Base-by-base conservation (phyloP, 2,888 invertebrate genomes). In the Branchipolynoe longqiensis region DNA sequence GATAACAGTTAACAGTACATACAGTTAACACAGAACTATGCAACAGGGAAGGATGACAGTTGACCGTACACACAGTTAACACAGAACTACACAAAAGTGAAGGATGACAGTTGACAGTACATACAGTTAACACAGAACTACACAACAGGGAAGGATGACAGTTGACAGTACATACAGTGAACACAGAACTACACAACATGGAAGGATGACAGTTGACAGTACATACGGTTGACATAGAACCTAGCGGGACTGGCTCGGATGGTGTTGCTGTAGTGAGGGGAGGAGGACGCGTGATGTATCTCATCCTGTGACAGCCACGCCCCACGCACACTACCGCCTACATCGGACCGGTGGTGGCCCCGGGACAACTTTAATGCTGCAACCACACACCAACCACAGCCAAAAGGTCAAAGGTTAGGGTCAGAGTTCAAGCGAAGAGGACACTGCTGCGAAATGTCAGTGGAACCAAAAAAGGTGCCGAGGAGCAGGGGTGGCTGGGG, bases 211-310 rank as follows among this genome's bases (percentile, higher is more conserved):
- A 22, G 38, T n/a, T 18, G 69, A 69, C 69, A 54, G 78, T 78
- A 78, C 78, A 78, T 78, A 78, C 78, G 78, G 78, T 48, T 78
- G 78, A 78, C 78, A 78, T 78, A 78, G 31, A 78, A 78, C 78
- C 78, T 78, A 48, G 78, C 78, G 31, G 41, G 48, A 78, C 78
- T 78, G 48, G 78, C 14, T 48, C 78, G 69, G 38, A 12, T 22
- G 0, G 69, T 69, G 69, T 38, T 78, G 78, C 33, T 22, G 78
- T 78, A 78, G 54, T 78, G 78, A 48, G 78, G 54, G 78, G 78
- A 78, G 48, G 78, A 41, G 36, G 69, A 31, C 28, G 73, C 38
- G 73, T 6, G 22, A 40, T 73, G 73, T 22, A 78, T 78, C 48
- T 78, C 78, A 28, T 78, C 78, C 28, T 78, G 78, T 25, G 78